Evolutionary conservation across 2,113 vertebrate genomes (phyloP).

Genomic region (Ciconia stormi): DNA sequence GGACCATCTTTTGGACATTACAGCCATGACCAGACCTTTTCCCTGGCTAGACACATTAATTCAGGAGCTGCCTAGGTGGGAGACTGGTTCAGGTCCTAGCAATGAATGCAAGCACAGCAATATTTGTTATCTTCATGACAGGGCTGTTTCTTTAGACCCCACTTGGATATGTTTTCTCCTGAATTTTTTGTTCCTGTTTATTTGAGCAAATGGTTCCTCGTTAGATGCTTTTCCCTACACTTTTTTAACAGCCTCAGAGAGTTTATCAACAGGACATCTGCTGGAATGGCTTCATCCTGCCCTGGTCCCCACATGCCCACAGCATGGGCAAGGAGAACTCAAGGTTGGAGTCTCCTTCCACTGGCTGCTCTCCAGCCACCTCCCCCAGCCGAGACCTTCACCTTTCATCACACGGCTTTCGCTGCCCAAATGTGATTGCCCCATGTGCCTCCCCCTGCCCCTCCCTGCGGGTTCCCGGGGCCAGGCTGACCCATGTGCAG

Average conservation of each 20-base stretch:
- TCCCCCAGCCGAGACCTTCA: neutral
- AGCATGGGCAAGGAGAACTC: neutral
- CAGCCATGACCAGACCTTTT: neutral
- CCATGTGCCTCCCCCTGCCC: neutral
- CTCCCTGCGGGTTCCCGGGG: neutral
- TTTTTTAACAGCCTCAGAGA: neutral
- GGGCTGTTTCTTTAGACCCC: neutral
- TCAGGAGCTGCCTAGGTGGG: neutral
- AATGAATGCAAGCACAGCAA: neutral
- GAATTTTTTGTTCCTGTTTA: constrained; percentile 6
- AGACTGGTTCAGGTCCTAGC: neutral
- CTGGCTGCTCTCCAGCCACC: neutral
- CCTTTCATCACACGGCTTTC: neutral
- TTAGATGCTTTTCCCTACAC: neutral
- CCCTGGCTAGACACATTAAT: neutral
- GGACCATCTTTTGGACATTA: neutral
- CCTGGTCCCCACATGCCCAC: neutral
- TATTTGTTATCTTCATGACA: neutral
- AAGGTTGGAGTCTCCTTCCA: neutral
- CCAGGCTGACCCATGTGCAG: neutral
- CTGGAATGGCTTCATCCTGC: neutral
- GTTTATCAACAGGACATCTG: neutral
- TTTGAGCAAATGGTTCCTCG: neutral
- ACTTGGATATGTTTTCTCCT: neutral
- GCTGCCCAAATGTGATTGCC: neutral